Percentiles rank a stretch among this genome's conserved stretches.
phyloP scores from a whole-genome alignment of 2,888 invertebrate species.

The Hyalella azteca region DNA sequence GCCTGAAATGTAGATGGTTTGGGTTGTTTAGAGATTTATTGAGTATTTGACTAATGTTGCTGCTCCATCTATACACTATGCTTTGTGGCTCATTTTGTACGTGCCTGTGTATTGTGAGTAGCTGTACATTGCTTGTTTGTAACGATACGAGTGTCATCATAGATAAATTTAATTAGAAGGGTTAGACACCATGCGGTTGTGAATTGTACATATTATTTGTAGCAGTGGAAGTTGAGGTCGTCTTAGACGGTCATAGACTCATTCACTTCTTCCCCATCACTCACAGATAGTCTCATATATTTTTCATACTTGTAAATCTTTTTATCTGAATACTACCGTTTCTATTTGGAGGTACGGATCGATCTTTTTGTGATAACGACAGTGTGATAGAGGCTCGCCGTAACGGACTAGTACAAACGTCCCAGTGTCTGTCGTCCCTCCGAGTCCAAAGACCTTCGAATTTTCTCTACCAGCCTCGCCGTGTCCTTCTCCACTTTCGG shows the following conservation, averaged over 20 bases:
- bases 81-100: conserved; percentile 52
- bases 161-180: conserved; percentile 22
- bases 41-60: conserved; percentile 54
- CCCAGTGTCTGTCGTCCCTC: conserved; percentile 38
- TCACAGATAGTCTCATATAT: conserved; percentile 58
- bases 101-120: conserved; percentile 49
- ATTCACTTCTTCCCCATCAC: conserved; percentile 53
- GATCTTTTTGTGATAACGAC: conserved; percentile 57
- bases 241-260: conserved; percentile 28
- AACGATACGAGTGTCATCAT: conserved; percentile 33
- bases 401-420: conserved; percentile 58
- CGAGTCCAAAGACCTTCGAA: conserved; percentile 29
- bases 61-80: conserved; percentile 49
- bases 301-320: conserved; percentile 59
- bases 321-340: conserved; percentile 57
- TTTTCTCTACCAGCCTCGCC: not conserved
- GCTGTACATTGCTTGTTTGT: conserved; percentile 37
- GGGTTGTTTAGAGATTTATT: conserved; percentile 56
- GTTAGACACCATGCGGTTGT: conserved; percentile 36
- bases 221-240: conserved; percentile 34
- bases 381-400: conserved; percentile 57
- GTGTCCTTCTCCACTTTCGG: conserved; percentile 1
- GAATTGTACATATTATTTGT: conserved; percentile 39
- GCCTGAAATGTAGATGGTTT: conserved; percentile 59
- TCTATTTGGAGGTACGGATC: conserved; percentile 58